A percentile compares a stretch with the other conserved stretches of the same genome.
Conservation (phyloP, 2,797 vertebrate genomes). For the Rhabdophis nuchalis region DNA sequence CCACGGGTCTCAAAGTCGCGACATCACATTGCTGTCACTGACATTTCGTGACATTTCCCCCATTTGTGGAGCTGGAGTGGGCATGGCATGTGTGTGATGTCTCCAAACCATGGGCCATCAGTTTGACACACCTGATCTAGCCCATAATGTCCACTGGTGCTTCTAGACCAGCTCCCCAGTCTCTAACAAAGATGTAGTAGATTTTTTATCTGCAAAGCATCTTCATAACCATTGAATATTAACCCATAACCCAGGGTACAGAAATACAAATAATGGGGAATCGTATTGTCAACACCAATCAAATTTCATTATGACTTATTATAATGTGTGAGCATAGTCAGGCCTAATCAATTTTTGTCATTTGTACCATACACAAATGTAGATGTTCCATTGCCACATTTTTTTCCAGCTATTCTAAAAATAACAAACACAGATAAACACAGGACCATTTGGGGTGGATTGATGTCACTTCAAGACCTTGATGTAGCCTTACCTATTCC, state of each 20-base stretch:
- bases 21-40: too few species aligned
- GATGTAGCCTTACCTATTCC: constrained; percentile 80
- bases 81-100: too few species aligned
- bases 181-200: not conserved
- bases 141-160: not conserved
- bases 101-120: too few species aligned
- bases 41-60: too few species aligned
- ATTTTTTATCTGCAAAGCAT: not conserved
- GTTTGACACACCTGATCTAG: not conserved
- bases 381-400: not conserved
- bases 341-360: not conserved
- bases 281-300: not conserved
- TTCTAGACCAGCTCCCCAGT: not conserved
- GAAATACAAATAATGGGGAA: not conserved
- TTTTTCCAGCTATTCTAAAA: not conserved
- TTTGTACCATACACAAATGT: not conserved
- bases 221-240: not conserved
- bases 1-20: not conserved
- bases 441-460: not conserved
- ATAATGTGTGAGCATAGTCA: not conserved
- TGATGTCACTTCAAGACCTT: not conserved
- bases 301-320: not conserved
- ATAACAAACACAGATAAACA: not conserved
- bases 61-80: too few species aligned
- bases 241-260: not conserved